Percentiles rank a stretch among this genome's conserved stretches.
These are phyloP conservation scores for Alviniconcha strummeri DNA, from an alignment of 2,888 invertebrate species.

Conservation along the genomic window DNA sequence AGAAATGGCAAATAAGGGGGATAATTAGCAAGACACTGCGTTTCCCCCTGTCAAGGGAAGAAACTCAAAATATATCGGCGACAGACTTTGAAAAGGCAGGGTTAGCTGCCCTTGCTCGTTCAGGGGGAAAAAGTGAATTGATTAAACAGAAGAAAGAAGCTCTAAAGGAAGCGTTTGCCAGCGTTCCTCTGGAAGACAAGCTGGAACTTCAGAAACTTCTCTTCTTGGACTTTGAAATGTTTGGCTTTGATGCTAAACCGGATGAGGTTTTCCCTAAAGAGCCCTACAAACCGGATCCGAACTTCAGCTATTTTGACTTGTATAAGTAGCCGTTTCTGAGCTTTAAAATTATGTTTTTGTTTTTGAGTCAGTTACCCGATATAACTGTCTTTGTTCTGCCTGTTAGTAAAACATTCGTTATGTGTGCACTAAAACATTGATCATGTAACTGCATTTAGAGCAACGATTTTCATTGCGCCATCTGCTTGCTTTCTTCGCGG, in stretches of 20 bases:
- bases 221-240: conserved; percentile 27
- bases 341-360: too few relatives aligned
- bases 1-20: conserved; percentile 56
- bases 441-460: too few relatives aligned
- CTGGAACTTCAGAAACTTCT: conserved; percentile 16
- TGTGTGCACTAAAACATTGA: too few relatives aligned
- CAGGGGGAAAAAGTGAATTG: conserved; percentile 36
- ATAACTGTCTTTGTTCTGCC: too few relatives aligned
- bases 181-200: conserved; percentile 43
- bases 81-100: conserved; percentile 44
- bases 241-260: conserved; percentile 34
- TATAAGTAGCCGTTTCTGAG: not conserved
- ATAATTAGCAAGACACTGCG: conserved; percentile 50
- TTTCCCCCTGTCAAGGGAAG: conserved; percentile 45
- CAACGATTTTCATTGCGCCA: too few relatives aligned
- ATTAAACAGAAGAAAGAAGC: conserved; percentile 50
- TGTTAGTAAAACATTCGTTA: too few relatives aligned
- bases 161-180: conserved; percentile 47
- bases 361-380: too few relatives aligned
- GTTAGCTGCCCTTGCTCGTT: conserved; percentile 45
- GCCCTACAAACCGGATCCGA: not conserved
- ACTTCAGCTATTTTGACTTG: conserved; percentile 21
- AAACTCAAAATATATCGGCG: conserved; percentile 38
- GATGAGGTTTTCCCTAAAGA: conserved; percentile 22
- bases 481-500: too few relatives aligned